Base-by-base conservation (phyloP, 2,797 vertebrate species). In the Aplochiton taeniatus region DNA sequence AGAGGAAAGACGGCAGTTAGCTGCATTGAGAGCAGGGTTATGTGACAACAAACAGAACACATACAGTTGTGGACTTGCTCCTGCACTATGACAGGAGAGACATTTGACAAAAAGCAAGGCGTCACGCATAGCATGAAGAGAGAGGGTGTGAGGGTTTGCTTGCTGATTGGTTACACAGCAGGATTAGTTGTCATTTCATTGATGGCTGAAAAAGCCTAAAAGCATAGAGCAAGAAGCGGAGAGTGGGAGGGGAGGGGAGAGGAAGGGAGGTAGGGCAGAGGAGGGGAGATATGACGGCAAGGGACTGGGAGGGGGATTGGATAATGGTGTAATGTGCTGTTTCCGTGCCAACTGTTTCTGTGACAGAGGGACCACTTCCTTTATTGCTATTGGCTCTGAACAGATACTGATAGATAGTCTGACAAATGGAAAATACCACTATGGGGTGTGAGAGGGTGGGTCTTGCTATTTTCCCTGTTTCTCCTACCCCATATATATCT, bases 301-400 rank as follows among this genome's bases (percentile, higher is more conserved):
- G 85, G 75, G 79, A 87, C 81, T 80, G 82, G 88, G 86, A 88
- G 91, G 86, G 84, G 82, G 86, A 78, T 84, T 89, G 89, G 84
- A 86, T 80, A 83, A 87, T 88, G 89, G 89, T 90, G 87, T 91
- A 91, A 90, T 90, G 89, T 88, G 88, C 87, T 89, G 92, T 93
- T 92, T 92, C 91, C 85, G 89, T 92, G 92, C 91, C 92, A 93
- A 92, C 90, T 90, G 89, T 90, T 88, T 86, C 89, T 89, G 89
- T 90, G 87, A 91, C 88, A 91, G 90, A 87, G 84, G 80, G 86
- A 80, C 85, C 82, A 84, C 86, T 90, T 90, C 89, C 86, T 91
- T 85, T 82, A 82, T 85, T 81, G 87, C 84, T 77, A 90, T 91
- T 91, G 89, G 90, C 80, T 87, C 73, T 75, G 49, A 81, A 45